Evolutionary conservation across 2,797 vertebrate genomes (phyloP), one percentile per base, ranked within the genome.

Genomic region (Potorous gilbertii): DNA sequence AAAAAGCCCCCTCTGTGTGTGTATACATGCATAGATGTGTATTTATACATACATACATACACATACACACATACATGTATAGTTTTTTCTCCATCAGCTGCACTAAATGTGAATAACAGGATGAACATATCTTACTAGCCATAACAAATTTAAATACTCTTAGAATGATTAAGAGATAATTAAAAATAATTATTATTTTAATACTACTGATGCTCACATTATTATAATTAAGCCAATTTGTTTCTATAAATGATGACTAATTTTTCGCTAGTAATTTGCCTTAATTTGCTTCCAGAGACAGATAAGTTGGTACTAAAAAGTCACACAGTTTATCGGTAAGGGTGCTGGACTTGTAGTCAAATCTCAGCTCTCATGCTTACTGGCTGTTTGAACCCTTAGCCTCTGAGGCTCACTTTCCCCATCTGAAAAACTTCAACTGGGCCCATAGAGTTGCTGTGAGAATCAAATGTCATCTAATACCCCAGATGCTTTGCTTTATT

Each of bases 31-130:
- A 31, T 59, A 4, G 3, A 12, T 34, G 3, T 62, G 28, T 29
- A 57, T 29, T 10, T 31, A 16, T 29, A n/a, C 1, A n/a, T 13
- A 18, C 1, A 18, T 18, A n/a, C 18, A 66, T 3, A 59, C 1
- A 59, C 11, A 59, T 11, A 0, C 57, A 59, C 11, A 59, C 29
- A 31, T 31, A 18, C 5, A 62, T 62, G 59, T 31, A 59, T 31
- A 16, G 3, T 34, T 50, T 50, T 95, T 97, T 87, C 87, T 97
- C 94, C 34, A 24, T 95, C 93, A 97, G 59, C 74, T 95, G n/a
- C 0, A 2, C 18, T 66, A 92, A 92, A 90, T 5, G 54, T 89
- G 54, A 89, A 74, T 1, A 54, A 90, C 55, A 28, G 4, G 93
- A 11, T 62, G 40, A 91, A 54, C 21, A 29, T 55, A 89, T 74